A percentile compares a stretch with the other conserved stretches of the same genome.
These are phyloP conservation scores for Notarius lentiginosus DNA, from an alignment of 2,113 vertebrate species.

Conservation along the genomic window DNA sequence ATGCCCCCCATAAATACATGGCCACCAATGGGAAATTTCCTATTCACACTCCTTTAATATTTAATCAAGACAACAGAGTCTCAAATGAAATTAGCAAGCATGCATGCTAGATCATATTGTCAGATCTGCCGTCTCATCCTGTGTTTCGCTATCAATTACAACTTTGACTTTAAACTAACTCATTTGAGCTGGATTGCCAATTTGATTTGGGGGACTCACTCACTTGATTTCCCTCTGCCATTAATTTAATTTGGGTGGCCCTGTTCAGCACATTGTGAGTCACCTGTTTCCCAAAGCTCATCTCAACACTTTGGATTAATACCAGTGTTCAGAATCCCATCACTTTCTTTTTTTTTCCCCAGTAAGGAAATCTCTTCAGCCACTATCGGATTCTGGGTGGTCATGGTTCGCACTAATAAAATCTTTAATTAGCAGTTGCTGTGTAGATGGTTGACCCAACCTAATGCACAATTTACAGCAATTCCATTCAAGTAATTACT, in stretches of 20 bases:
- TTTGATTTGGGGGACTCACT: conserved; percentile 75
- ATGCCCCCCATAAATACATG: conserved; percentile 51
- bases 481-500: background rate
- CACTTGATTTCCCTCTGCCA: conserved; percentile 80
- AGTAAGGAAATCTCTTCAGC: conserved; percentile 34
- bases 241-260: conserved; percentile 78
- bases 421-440: background rate
- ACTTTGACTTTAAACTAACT: conserved; percentile 80
- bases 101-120: conserved; percentile 73
- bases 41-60: conserved; percentile 71
- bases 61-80: conserved; percentile 72
- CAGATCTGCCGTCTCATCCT: conserved; percentile 69
- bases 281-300: conserved; percentile 73
- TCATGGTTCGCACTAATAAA: background rate
- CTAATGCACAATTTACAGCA: background rate
- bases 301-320: conserved; percentile 73
- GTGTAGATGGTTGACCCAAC: background rate
- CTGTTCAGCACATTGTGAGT: conserved; percentile 72
- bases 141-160: conserved; percentile 78
- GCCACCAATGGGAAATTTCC: conserved; percentile 50
- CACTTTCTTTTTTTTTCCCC: conserved; percentile 45
- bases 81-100: conserved; percentile 73
- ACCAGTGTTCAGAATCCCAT: conserved; percentile 63
- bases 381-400: background rate
- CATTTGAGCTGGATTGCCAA: conserved; percentile 74